A percentile compares a stretch with the other conserved stretches of the same genome.
phyloP scores from a whole-genome alignment of 2,113 vertebrate genomes.

The Holacanthus passer region DNA sequence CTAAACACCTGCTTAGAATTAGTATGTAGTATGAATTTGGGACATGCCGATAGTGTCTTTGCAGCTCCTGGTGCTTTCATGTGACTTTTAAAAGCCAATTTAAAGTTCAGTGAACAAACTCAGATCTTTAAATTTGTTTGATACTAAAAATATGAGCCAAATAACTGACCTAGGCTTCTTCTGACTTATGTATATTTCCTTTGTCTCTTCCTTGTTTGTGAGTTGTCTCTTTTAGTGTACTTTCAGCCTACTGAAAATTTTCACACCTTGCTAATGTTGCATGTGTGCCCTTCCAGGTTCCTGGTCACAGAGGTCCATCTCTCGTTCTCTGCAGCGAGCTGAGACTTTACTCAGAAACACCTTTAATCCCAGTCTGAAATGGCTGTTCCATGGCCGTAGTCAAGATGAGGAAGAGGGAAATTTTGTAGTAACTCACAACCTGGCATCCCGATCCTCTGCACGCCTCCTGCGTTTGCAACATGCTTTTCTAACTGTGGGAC shows the following conservation, averaged over 20 bases:
- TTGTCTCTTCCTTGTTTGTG: too few relatives aligned
- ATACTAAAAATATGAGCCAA: too few relatives aligned
- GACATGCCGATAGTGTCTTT: too few relatives aligned
- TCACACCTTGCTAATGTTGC: neutral
- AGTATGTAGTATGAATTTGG: too few relatives aligned
- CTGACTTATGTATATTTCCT: too few relatives aligned
- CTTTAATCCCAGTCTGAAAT: slow-evolving; percentile 73
- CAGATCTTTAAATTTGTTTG: too few relatives aligned
- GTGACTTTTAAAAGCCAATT: too few relatives aligned
- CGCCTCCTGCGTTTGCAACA: slow-evolving; percentile 74
- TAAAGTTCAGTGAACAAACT: too few relatives aligned
- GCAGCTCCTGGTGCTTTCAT: too few relatives aligned
- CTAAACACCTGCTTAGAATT: too few relatives aligned
- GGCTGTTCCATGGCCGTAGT: slow-evolving; percentile 55
- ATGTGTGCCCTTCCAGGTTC: slow-evolving; percentile 30
- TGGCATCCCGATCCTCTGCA: slow-evolving; percentile 73
- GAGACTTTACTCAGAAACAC: slow-evolving; percentile 71
- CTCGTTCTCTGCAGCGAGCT: slow-evolving; percentile 69
- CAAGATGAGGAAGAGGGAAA: slow-evolving; percentile 69
- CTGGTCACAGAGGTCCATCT: slow-evolving; percentile 70
- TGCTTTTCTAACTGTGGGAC: slow-evolving; percentile 65
- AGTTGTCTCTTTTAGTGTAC: too few relatives aligned
- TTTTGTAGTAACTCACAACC: slow-evolving; percentile 69
- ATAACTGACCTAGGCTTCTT: too few relatives aligned
- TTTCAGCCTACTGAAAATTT: neutral